Evolutionary conservation across 92 coral and sea anemone species (phyloP), one percentile per base, ranked within the genome.

Genomic region (Zoanthus solanderi): DNA sequence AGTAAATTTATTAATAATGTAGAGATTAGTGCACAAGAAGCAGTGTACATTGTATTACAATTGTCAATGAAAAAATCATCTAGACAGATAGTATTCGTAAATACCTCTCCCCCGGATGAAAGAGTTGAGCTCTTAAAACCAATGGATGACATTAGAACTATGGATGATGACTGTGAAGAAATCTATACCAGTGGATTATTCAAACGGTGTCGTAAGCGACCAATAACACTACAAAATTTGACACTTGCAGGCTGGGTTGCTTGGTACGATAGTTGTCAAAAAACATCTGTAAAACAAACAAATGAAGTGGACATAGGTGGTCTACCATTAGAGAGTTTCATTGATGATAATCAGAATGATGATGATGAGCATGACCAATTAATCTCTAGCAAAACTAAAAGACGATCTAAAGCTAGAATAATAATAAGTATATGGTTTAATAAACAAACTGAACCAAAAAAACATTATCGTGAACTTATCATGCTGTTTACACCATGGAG

Each of bases 141-240:
- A 58, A 58, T 58, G 66, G 66, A 58, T 58, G 66, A 58, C 66
- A 58, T 58, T 58, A 58, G 66, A 58, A 58, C 28, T 58, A 58
- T 58, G 66, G 66, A 58, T 58, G 66, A 58, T 58, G 66, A 58
- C 66, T 58, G 66, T 58, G 66, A 58, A 78, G 86, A 76, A 78
- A 87, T 87, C 84, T 76, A 63, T 53, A 87, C 17, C 78, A 72
- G 66, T 58, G 66, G 66, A 58, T 58, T 58, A 58, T 58, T 58
- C 16, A 58, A 58, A 58, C 66, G 66, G 66, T 58, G 16, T 58
- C 0, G 28, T 58, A 58, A 58, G 66, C 66, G 66, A 58, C 66
- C 66, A 58, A 58, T 58, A 58, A 58, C 66, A 58, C 66, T 58
- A 58, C 29, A 58, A 58, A 16, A 58, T 58, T 58, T 58, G 66